Base-by-base conservation (phyloP, 2,888 invertebrate genomes). In the Acanthosepion lycidas region DNA sequence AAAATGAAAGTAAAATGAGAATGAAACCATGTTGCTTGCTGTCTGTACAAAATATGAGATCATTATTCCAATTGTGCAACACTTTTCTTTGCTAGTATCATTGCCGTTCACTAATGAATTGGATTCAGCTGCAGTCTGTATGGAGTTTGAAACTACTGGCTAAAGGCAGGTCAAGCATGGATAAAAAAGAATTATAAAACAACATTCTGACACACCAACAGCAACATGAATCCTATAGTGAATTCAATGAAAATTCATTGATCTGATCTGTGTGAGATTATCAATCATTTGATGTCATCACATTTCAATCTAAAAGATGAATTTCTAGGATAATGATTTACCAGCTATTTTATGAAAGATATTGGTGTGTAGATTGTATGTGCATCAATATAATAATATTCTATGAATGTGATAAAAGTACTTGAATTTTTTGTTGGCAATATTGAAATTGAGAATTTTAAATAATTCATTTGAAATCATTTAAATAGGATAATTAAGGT, bases 41-140 rank as follows among this genome's bases (percentile, higher is more conserved):
- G 23, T 59, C 59, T 59, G 59, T 23, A 59, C 59, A 59, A 59
- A 59, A 59, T 78, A 78, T n/a, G 78, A 78, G 78, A 78, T n/a
- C 78, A 78, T 78, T 78, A 78, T 78, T n/a, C n/a, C 78, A 78
- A 78, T 78, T 78, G 78, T 78, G n/a, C n/a, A 28, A 78, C 78
- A 78, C 28, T 78, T 78, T 78, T 78, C 78, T 78, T 78, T 78
- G n/a, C 78, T 12, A n/a, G 78, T 6, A 28, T 8, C n/a, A 9
- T 8, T 78, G 78, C 28, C 12, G 20, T 59, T 78, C 78, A 78
- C 78, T 78, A 78, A 78, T 78, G n/a, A 78, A 78, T n/a, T n/a
- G 78, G 78, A 78, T 78, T 78, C 78, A 78, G 78, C 28, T 78
- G 78, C 78, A 78, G n/a, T n/a, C 28, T n/a, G 8, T n/a, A 78